phyloP scores from a whole-genome alignment of 2,113 vertebrate species.

The Cichladusa arquata region DNA sequence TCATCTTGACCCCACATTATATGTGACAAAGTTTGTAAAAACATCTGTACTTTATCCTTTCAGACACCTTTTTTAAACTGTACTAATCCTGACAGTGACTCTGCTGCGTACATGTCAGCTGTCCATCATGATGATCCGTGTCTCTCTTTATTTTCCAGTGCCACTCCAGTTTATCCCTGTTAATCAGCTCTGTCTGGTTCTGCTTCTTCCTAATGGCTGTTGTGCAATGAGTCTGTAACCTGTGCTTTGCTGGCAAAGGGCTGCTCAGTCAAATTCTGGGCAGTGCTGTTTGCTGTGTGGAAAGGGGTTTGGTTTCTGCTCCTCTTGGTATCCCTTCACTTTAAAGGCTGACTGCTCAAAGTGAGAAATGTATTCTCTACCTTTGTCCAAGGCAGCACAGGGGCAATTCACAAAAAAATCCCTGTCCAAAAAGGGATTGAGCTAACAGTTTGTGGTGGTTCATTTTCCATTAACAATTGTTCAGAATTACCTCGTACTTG shows the following conservation, averaged over 20 bases:
- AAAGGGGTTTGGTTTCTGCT: background rate
- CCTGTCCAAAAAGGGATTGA: background rate
- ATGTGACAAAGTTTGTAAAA: background rate
- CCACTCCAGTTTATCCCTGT: background rate
- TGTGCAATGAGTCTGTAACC: background rate
- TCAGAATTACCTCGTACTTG: background rate
- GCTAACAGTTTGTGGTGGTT: background rate
- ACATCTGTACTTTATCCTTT: background rate
- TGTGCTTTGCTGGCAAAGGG: background rate
- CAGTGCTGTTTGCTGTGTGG: background rate
- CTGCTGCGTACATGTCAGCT: rapidly evolving
- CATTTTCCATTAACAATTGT: background rate
- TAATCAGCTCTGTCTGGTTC: background rate
- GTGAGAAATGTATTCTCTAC: background rate
- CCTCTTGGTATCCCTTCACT: background rate
- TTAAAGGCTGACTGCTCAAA: background rate
- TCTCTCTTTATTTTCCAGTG: background rate
- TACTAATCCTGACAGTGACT: background rate
- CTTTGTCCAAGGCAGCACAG: background rate
- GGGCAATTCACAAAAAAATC: background rate
- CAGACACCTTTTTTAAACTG: background rate
- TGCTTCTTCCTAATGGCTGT: background rate
- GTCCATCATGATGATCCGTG: background rate
- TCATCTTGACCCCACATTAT: background rate
- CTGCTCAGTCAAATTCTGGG: background rate